phyloP scores from a whole-genome alignment of 2,888 invertebrate genomes.

The Lepidochrysops patricia region DNA sequence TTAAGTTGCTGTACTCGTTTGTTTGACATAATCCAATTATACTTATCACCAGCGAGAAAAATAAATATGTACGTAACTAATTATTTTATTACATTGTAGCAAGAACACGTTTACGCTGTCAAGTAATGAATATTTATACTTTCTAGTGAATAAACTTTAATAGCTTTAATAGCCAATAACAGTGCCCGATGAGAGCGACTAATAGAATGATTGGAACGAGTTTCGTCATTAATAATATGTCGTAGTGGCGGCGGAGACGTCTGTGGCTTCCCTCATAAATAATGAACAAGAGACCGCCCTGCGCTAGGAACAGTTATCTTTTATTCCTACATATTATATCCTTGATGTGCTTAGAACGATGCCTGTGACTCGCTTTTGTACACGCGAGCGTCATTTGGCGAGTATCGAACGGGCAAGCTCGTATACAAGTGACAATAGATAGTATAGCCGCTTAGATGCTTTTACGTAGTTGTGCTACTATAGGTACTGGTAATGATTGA shows the following conservation, averaged over 20 bases:
- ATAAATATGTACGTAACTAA: neutral
- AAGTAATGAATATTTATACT: neutral
- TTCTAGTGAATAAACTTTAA: constrained; percentile 3
- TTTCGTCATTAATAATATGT: constrained; percentile 42
- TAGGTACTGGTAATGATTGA: no score
- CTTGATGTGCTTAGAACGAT: neutral
- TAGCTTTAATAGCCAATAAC: constrained; percentile 19
- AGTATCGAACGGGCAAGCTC: no score
- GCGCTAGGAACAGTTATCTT: constrained; percentile 43
- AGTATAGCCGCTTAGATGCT: no score
- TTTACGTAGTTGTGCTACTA: no score
- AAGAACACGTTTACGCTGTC: neutral
- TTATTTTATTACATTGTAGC: neutral
- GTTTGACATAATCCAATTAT: neutral
- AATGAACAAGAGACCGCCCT: constrained; percentile 47
- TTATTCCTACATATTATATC: constrained; percentile 18
- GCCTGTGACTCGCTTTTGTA: neutral
- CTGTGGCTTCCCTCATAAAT: constrained; percentile 53
- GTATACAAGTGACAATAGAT: no score
- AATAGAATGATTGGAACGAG: constrained; percentile 24
- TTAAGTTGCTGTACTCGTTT: neutral
- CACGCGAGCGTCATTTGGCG: no score
- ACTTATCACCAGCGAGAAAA: neutral
- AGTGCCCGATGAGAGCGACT: constrained; percentile 22
- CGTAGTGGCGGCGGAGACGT: constrained; percentile 52